Evolutionary conservation across 2,113 vertebrate genomes (phyloP).

Genomic region (Numida meleagris): DNA sequence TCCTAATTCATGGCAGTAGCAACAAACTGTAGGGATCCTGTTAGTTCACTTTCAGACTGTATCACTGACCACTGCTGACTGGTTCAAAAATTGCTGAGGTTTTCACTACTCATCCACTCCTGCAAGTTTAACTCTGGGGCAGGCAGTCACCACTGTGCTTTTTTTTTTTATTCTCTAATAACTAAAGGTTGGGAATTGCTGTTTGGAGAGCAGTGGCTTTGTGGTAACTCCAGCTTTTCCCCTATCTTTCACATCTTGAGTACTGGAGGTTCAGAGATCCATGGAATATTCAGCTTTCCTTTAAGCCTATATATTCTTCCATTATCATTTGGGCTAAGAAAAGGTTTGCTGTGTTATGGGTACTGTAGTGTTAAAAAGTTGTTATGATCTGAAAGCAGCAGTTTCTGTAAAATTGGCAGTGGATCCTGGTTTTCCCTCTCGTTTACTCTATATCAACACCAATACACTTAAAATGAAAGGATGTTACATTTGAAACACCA

Average conservation of each 20-base stretch:
- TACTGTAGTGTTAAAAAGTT: not conserved
- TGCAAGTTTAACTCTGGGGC: not conserved
- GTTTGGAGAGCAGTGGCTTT: not conserved
- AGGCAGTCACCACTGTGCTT: not conserved
- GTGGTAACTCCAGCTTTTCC: not conserved
- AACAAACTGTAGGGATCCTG: not conserved
- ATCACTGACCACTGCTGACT: not conserved
- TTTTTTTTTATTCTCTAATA: not conserved
- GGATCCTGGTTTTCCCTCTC: not conserved
- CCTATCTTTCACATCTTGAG: not conserved
- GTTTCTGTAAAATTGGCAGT: not conserved
- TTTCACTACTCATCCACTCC: not conserved
- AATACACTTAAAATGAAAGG: not conserved
- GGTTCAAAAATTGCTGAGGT: not conserved
- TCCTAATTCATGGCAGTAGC: not conserved
- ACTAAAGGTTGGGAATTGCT: not conserved
- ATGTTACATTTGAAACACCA: not conserved
- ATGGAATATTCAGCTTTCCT: not conserved
- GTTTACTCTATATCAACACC: not conserved
- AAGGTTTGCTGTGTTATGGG: not conserved
- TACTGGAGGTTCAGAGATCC: not conserved
- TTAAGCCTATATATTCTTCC: not conserved
- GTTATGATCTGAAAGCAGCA: not conserved
- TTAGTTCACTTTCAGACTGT: not conserved
- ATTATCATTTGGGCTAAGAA: not conserved